These are phyloP conservation scores for Peucedramus taeniatus DNA, from an alignment of 2,113 vertebrate species.

Conservation along the genomic window DNA sequence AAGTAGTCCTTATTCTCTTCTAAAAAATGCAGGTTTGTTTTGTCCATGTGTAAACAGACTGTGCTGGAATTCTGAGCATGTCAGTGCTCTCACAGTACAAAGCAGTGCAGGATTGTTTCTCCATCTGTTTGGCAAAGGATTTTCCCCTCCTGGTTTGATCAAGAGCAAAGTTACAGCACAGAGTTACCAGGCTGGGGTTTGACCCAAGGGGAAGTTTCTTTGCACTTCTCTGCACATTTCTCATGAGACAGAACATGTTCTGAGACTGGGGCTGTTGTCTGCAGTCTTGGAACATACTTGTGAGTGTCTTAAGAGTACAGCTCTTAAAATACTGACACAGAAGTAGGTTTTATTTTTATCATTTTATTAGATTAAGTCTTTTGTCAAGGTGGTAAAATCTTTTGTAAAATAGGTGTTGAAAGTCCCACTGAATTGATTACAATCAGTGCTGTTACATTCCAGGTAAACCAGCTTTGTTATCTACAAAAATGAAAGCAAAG, in stretches of 20 bases:
- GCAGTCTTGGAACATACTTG: background rate
- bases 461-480: background rate
- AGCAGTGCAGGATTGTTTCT: background rate
- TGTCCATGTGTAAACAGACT: background rate
- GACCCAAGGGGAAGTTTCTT: background rate
- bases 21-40: background rate
- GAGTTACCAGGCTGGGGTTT: background rate
- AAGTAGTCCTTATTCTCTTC: background rate
- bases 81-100: background rate
- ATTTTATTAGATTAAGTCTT: conserved; percentile 4
- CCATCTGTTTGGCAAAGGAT: background rate
- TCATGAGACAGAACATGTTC: background rate
- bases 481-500: background rate
- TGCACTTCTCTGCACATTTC: background rate
- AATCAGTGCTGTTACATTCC: background rate
- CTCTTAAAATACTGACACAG: background rate
- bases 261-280: background rate
- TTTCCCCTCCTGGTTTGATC: background rate
- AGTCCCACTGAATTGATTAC: background rate
- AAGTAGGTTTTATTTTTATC: background rate
- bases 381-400: background rate
- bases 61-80: background rate
- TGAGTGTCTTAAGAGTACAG: background rate
- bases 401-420: background rate
- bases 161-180: background rate